Percentiles rank a stretch among this genome's conserved stretches.
These are phyloP conservation scores for Morbakka virulenta DNA, from an alignment of 30 jellyfish, hydroid and myxozoan species.

Conservation along the genomic window DNA sequence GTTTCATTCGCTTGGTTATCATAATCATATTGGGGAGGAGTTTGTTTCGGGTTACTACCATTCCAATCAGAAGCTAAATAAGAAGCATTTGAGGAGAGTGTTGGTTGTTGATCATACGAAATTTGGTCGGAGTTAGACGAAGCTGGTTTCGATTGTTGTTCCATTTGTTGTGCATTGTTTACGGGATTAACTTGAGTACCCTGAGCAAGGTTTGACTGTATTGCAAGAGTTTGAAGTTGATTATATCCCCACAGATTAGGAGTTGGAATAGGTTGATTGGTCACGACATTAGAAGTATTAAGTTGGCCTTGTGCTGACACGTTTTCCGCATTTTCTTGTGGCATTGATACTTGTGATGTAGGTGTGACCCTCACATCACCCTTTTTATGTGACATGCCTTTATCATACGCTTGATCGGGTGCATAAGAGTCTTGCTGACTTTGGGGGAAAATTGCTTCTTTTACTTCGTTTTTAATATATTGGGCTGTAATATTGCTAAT, in stretches of 20 bases:
- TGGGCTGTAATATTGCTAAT: background rate
- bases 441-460: background rate
- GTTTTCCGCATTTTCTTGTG: conserved; percentile 26
- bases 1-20: too few species aligned
- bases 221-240: background rate
- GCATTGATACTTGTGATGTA: conserved; percentile 32
- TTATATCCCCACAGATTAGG: background rate
- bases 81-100: background rate
- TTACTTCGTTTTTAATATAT: background rate
- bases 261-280: background rate
- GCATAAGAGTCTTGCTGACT: too few species aligned
- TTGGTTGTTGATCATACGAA: background rate
- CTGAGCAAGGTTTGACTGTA: background rate
- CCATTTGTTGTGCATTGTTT: background rate
- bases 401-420: too few species aligned
- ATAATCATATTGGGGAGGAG: too few species aligned
- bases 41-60: background rate
- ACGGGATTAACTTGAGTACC: background rate
- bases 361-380: conserved; percentile 45
- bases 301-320: too few species aligned
- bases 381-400: too few species aligned
- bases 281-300: too few species aligned
- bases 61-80: too few species aligned
- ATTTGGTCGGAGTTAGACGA: background rate
- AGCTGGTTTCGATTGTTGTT: background rate